Evolutionary conservation across 2,113 vertebrate species (phyloP), one percentile per base, ranked within the genome.

Genomic region (Centropus bengalensis): DNA sequence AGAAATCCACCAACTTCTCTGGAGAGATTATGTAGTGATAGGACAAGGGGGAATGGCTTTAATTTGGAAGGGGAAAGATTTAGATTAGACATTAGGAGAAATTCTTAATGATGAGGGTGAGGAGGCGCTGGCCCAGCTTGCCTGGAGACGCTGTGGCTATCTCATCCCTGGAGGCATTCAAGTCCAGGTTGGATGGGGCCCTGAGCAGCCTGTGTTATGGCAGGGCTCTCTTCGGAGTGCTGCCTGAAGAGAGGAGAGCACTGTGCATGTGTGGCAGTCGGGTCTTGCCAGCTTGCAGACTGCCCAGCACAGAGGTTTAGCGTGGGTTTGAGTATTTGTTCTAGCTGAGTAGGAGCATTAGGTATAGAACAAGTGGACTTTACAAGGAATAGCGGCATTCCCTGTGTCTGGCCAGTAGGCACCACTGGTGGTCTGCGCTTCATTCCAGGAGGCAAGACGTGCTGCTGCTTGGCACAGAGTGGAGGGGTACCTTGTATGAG

Each of bases 261-360:
- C 9, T 6, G 8, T 52, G 51, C 27, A 2, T 6, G 13, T 16
- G 62, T 70, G 70, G 15, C 33, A 54, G 51, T 14, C 36, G 3
- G 58, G 33, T 80, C 64, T 81, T 42, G 18, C 10, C 40, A 67
- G 67, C 54, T 16, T 63, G 40, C 44, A 82, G 62, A 6, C 24
- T 59, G 58, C 58, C 14, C 28, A 78, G 20, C 6, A 36, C 42
- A 5, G 10, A 21, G 59, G 26, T 77, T 56, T 64, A 55, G 7
- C 0, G 0, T 49, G 58, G 27, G 22, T 24, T 63, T 60, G 63
- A 36, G 3, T 68, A 4, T 20, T 7, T 47, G 0, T 63, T 45
- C 40, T 2, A 56, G 62, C 52, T 79, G 28, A 59, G 58, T 18
- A 88, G 52, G 38, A 67, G 38, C 44, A 73, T 58, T 51, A 86